phyloP scores from a whole-genome alignment of 2,113 vertebrate species.

The Cyphomyrus discorhynchus region DNA sequence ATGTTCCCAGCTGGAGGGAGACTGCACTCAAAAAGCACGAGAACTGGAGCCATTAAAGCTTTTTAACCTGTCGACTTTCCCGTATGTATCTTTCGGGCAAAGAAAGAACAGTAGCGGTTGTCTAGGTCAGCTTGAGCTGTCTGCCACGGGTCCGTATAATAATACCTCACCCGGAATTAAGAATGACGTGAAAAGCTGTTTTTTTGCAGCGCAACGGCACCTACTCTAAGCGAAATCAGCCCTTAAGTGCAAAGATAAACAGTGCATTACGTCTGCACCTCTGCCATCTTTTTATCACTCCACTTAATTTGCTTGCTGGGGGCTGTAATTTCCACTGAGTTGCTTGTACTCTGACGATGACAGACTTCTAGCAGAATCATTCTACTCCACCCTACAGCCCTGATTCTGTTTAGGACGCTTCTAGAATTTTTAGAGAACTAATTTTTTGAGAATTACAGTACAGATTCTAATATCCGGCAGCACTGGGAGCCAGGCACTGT shows the following conservation, averaged over 20 bases:
- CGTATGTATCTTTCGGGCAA: not conserved
- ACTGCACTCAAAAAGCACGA: not conserved
- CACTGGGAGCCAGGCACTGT: not conserved
- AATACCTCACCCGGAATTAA: not conserved
- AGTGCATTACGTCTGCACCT: too few species aligned
- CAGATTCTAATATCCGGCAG: not conserved
- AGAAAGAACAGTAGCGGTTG: not conserved
- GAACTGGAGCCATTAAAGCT: not conserved
- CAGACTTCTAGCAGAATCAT: not conserved
- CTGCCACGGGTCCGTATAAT: not conserved
- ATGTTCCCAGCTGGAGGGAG: not conserved
- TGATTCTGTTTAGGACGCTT: not conserved
- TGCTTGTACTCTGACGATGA: not conserved
- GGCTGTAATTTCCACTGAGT: not conserved
- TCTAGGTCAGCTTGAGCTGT: not conserved
- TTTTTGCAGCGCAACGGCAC: not conserved
- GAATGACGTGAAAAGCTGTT: not conserved
- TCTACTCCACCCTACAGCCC: not conserved
- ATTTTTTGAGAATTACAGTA: not conserved
- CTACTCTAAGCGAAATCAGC: not conserved
- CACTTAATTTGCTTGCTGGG: not conserved
- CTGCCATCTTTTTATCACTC: not conserved
- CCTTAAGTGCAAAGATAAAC: not conserved
- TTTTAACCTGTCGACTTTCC: not conserved
- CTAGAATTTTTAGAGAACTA: not conserved